phyloP scores from a whole-genome alignment of 2,113 vertebrate species.

The Rhinoptilus africanus region DNA sequence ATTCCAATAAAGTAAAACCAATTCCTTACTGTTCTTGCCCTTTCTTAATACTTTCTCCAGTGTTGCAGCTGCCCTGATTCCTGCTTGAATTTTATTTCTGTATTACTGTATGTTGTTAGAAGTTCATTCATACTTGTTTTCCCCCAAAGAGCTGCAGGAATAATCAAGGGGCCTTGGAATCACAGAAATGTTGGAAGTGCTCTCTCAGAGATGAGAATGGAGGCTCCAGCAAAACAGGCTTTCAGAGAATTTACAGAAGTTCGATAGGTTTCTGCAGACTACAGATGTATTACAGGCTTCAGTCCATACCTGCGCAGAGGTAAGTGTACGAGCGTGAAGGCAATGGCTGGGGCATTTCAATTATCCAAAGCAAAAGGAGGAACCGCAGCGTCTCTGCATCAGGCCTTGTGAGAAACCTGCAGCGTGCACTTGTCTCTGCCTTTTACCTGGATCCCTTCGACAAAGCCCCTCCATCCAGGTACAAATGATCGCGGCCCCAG shows the following conservation, averaged over 20 bases:
- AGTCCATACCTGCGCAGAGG: not conserved
- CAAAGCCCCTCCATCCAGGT: not conserved
- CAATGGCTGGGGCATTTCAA: conserved; percentile 28
- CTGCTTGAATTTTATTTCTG: not conserved
- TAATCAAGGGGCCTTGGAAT: not conserved
- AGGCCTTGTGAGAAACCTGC: conserved; percentile 36
- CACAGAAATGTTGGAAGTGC: not conserved
- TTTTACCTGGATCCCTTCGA: conserved; percentile 30
- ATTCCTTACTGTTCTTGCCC: not conserved
- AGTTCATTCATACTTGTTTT: not conserved
- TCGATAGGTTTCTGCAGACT: conserved; percentile 16
- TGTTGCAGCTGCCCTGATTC: not conserved
- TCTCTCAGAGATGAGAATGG: not conserved
- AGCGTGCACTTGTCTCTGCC: conserved; percentile 30
- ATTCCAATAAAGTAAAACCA: not conserved
- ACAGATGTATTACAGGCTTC: not conserved
- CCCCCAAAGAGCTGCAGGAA: not conserved
- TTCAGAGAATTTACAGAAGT: conserved; percentile 20
- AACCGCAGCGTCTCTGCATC: not conserved
- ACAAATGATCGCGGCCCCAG: not conserved
- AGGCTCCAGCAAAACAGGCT: not conserved
- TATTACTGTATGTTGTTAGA: not conserved
- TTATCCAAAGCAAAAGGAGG: not conserved
- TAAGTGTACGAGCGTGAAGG: not conserved
- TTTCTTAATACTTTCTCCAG: not conserved